A percentile compares a stretch with the other conserved stretches of the same genome.
phyloP scores from a whole-genome alignment of 2,888 invertebrate species.

The Acholoe squamosa region DNA sequence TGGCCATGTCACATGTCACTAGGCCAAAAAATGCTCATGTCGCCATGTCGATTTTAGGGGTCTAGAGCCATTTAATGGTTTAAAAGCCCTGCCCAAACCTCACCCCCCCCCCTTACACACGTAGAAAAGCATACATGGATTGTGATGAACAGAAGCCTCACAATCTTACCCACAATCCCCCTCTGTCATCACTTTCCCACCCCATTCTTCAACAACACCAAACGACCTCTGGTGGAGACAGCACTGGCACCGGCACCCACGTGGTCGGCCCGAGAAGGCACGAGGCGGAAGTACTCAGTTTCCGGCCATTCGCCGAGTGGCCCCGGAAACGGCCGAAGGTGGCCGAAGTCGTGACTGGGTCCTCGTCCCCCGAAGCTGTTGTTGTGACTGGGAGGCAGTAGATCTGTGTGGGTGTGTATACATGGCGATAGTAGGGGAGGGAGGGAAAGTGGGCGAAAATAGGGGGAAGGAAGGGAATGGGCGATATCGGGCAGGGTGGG shows the following conservation, averaged over 20 bases:
- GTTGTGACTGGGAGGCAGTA: background rate
- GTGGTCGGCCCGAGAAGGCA: slow-evolving; percentile 29
- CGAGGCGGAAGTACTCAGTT: slow-evolving; percentile 18
- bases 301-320: slow-evolving; percentile 27
- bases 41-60: too few relatives aligned
- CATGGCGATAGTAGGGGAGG: background rate
- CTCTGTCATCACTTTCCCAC: background rate
- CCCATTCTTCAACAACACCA: background rate
- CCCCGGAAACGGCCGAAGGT: slow-evolving; percentile 45
- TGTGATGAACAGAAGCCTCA: slow-evolving; percentile 19
- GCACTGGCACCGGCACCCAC: background rate
- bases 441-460: background rate
- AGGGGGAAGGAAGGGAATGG: background rate
- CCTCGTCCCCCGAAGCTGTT: background rate
- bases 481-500: background rate
- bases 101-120: background rate
- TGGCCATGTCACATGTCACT: too few relatives aligned
- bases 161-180: background rate
- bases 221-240: background rate
- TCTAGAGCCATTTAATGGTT: too few relatives aligned
- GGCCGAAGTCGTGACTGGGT: slow-evolving; percentile 26
- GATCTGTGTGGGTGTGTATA: background rate
- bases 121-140: background rate
- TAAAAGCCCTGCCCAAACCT: too few relatives aligned
- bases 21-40: too few relatives aligned